Percentiles rank a stretch among this genome's conserved stretches.
Conservation (phyloP, 2,797 vertebrate species). For the Spheniscus humboldti region DNA sequence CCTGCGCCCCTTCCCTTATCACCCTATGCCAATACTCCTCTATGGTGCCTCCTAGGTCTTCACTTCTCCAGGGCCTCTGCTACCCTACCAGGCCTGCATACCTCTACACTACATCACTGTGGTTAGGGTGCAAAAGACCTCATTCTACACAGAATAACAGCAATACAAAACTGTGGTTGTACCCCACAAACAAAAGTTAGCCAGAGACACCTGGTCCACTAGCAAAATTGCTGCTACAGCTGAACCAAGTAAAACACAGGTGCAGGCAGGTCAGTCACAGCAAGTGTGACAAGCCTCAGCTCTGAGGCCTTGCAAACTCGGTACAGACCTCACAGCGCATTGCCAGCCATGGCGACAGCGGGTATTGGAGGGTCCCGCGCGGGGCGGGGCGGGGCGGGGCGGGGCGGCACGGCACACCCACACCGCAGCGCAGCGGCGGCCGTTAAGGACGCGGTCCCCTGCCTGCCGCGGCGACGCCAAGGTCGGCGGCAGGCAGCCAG, state of each 20-base stretch:
- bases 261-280: neutral
- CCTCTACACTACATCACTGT: accelerated
- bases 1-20: neutral
- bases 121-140: accelerated
- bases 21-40: neutral
- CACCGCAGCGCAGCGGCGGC: neutral
- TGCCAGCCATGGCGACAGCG: accelerated
- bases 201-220: accelerated
- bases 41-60: accelerated
- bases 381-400: too few species aligned
- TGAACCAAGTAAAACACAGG: accelerated
- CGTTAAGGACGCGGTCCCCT: neutral
- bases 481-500: neutral
- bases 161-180: accelerated
- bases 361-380: accelerated
- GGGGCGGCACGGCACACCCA: neutral
- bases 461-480: neutral
- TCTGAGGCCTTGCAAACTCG: neutral
- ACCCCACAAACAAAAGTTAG: neutral
- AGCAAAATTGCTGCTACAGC: neutral
- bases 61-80: neutral
- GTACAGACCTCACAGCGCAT: accelerated
- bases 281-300: accelerated
- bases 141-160: accelerated
- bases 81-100: accelerated